phyloP scores from a whole-genome alignment of 2,797 vertebrate genomes.

The Squalus acanthias region DNA sequence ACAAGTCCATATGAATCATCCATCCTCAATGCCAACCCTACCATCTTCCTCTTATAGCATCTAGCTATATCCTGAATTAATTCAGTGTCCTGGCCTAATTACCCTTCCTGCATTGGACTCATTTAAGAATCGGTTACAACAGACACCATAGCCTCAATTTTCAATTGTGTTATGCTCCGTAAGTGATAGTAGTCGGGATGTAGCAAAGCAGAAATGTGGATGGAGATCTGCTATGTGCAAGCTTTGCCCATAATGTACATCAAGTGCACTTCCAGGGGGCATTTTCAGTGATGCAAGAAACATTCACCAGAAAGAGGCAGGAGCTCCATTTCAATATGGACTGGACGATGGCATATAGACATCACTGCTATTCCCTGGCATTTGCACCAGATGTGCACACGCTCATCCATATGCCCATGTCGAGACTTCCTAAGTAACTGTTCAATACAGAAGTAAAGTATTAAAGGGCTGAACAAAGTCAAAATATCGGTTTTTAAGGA shows the following conservation, averaged over 20 bases:
- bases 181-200: too few relatives aligned
- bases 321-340: neutral
- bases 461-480: too few relatives aligned
- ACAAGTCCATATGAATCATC: neutral
- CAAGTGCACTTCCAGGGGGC: neutral
- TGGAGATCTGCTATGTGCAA: neutral
- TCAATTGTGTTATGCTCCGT: too few relatives aligned
- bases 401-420: too few relatives aligned
- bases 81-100: too few relatives aligned
- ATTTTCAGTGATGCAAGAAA: neutral
- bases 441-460: too few relatives aligned
- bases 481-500: too few relatives aligned
- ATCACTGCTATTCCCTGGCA: neutral
- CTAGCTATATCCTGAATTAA: neutral
- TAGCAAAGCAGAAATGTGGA: neutral
- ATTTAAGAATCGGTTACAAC: neutral
- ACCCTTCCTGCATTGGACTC: too few relatives aligned
- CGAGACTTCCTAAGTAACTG: too few relatives aligned
- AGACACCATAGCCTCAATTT: neutral
- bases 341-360: neutral
- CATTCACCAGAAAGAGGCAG: neutral
- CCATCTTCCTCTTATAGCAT: neutral
- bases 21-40: neutral
- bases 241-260: neutral
- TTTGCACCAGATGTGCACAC: neutral